Conservation (phyloP, 2,888 invertebrate genomes). For the Leptothorax acervorum region DNA sequence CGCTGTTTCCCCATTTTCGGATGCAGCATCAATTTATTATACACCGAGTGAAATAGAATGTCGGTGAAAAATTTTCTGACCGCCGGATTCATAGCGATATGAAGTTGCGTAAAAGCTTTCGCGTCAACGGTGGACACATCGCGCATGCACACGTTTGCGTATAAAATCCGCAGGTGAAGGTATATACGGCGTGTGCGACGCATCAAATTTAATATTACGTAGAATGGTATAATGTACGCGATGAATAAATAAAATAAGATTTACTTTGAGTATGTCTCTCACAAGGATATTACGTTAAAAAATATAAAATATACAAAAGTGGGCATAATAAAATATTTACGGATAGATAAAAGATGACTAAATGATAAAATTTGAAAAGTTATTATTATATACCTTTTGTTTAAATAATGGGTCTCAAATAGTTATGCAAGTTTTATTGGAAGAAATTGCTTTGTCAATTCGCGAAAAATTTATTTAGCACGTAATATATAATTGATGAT, state of each 20-base stretch:
- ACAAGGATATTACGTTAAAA: background rate
- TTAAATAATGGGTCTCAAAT: background rate
- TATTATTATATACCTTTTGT: background rate
- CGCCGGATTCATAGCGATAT: conserved; percentile 44
- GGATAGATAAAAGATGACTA: background rate
- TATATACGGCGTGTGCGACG: background rate
- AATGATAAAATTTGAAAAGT: background rate
- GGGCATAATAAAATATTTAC: background rate
- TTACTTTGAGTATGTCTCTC: background rate
- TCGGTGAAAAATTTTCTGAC: conserved; percentile 55
- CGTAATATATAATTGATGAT: background rate
- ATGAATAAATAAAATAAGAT: conserved; percentile 15
- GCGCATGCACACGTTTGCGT: background rate
- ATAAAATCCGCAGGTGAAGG: background rate
- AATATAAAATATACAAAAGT: background rate
- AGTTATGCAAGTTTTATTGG: background rate
- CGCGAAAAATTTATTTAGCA: background rate
- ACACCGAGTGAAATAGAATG: conserved; percentile 51
- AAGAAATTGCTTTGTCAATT: background rate
- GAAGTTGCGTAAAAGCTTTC: conserved; percentile 53
- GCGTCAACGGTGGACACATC: conserved; percentile 1
- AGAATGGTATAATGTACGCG: background rate
- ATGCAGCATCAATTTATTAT: conserved; percentile 67
- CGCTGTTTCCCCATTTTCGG: conserved; percentile 62
- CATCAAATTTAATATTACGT: conserved; percentile 10